A percentile compares a stretch with the other conserved stretches of the same genome.
Evolutionary conservation across 1,140 invertebrate species (phyloP).

Genomic region (Calliphora vicina): DNA sequence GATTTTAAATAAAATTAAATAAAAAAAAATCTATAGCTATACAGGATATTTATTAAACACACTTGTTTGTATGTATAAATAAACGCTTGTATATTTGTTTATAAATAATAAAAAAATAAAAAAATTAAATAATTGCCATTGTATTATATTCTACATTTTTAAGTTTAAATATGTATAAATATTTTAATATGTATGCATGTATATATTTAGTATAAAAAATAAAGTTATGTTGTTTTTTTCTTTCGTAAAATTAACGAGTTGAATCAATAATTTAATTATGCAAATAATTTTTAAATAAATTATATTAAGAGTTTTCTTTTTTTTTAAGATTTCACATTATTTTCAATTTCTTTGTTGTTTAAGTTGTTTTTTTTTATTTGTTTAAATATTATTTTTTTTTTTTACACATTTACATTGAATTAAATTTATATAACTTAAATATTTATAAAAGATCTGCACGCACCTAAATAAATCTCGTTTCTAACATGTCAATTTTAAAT

Average conservation of each 20-base stretch:
- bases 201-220: slow-evolving; percentile 10
- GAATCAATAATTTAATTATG: not conserved
- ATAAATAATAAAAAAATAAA: not conserved
- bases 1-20: not conserved
- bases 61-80: not conserved
- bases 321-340: not conserved
- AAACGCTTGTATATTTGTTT: not conserved
- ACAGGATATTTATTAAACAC: too few relatives aligned
- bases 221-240: not conserved
- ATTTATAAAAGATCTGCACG: not conserved
- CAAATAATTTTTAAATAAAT: slow-evolving; percentile 19
- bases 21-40: not conserved
- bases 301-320: not conserved
- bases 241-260: not conserved
- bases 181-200: not conserved
- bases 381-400: not conserved
- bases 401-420: not conserved
- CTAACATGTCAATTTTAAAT: not conserved
- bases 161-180: not conserved
- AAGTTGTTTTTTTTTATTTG: not conserved
- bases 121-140: slow-evolving; percentile 29
- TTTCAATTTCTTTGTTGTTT: slow-evolving; percentile 6
- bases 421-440: not conserved
- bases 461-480: slow-evolving; percentile 16
- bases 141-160: slow-evolving; percentile 20